Base-by-base conservation (phyloP, 2,113 vertebrate species). In the Onychorhynchus coronatus region DNA sequence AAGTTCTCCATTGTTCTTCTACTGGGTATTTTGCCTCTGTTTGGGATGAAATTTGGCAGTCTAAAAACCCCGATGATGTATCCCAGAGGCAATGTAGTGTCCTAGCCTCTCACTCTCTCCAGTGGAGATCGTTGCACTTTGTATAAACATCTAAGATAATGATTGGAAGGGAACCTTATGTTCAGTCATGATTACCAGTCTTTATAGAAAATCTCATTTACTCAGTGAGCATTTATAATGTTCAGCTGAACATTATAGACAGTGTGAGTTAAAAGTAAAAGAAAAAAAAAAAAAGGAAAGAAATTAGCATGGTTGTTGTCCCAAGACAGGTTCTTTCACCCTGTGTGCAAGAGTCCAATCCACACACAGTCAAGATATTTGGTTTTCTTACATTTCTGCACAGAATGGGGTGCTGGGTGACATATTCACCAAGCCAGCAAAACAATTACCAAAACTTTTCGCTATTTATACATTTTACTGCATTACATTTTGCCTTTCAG, bases 261-360 rank as follows among this genome's bases (percentile, higher is more conserved):
- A 44, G 4, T 22, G 21, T 22, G 21, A 83, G 13, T 33, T 62
- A 18, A 49, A 52, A 39, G n/a, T n/a, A n/a, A n/a, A n/a, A 37
- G 1, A 42, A 78, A 31, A 58, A 52, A 67, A 1, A 25, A 53
- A 44, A 35, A 35, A 3, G 24, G 58, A 31, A 77, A 62, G 6
- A 8, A 33, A 4, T 27, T 30, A 53, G 5, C 20, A 46, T 0
- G 0, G 6, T 35, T 42, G n/a, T 35, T 59, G 30, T 31, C 7
- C 63, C 30, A 33, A 44, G 44, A 44, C 14, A 44, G 41, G 13
- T 66, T 66, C 41, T 33, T 66, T 44, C 16, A 30, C 17, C 18
- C 12, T 8, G 18, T 63, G 61, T 41, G 9, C 30, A 44, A 44
- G 41, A 66, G 31, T 31, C 31, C 9, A 11, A 66, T 24, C 63